Evolutionary conservation across 2,113 vertebrate species (phyloP), one percentile per base, ranked within the genome.

Genomic region (Ciconia maguari): DNA sequence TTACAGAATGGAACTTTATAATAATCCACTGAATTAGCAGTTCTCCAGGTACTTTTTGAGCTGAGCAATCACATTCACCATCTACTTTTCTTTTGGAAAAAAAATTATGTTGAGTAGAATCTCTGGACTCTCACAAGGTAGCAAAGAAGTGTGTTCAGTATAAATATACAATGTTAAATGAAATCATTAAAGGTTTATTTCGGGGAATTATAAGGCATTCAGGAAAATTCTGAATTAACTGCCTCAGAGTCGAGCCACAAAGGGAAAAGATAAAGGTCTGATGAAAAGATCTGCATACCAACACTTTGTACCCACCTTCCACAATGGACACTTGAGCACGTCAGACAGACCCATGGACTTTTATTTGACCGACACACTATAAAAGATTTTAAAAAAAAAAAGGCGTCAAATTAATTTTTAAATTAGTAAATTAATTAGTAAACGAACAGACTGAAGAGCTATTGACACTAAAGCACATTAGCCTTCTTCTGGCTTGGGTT

Each of bases 271-370:
- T 4, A 48, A 69, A 90, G 49, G 34, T 49, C 29, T 62, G 16
- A 42, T 58, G 34, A 54, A 71, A 54, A 48, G 49, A 69, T 75
- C 5, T 92, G 36, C 25, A 70, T 32, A 18, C 19, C 24, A 34
- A 17, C 15, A 42, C 34, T 65, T 69, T 34, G 42, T 81, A 97
- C 98, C 85, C 97, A 99, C 99, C 99, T 99, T 98, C 99, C 99
- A 98, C 99, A 99, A 78, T 99, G 99, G 93, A 99, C 99, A 97
- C 98, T 98, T 32, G 99, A 98, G 97, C 99, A 99, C 29, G 99
- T 99, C 89, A 99, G 98, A 97, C 99, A 99, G 92, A 99, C 99
- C 99, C 99, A 99, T 0, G 99, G 99, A 84, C 99, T 99, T 98
- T 99, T 99, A 98, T 99, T 99, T 83, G 99, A 99, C 76, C 99